Evolutionary conservation across 2,797 vertebrate genomes (phyloP).

Genomic region (Erpetoichthys calabaricus): DNA sequence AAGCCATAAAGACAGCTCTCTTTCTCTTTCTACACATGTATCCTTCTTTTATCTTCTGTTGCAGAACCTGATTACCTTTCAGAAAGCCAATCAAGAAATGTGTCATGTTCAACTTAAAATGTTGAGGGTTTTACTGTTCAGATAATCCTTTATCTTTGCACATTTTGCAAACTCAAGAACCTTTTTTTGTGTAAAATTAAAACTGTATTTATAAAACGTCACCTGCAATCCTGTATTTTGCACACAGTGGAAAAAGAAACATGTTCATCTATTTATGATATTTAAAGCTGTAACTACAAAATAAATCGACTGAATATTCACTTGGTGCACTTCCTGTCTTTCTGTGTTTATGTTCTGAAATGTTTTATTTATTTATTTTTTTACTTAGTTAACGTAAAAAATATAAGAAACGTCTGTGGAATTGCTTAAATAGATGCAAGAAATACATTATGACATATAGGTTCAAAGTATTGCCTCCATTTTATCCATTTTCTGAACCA

Average conservation of each 20-base stretch:
- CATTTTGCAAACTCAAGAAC: constrained; percentile 27
- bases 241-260: constrained; percentile 33
- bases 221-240: constrained; percentile 61
- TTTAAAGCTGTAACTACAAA: constrained; percentile 73
- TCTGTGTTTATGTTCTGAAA: constrained; percentile 44
- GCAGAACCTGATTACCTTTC: constrained; percentile 64
- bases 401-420: too few relatives aligned
- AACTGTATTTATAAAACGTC: constrained; percentile 45
- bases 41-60: constrained; percentile 62
- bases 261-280: constrained; percentile 70
- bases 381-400: too few relatives aligned
- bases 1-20: constrained; percentile 20
- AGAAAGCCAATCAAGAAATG: constrained; percentile 60
- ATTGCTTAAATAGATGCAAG: too few relatives aligned
- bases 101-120: constrained; percentile 50
- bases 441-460: too few relatives aligned
- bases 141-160: constrained; percentile 23
- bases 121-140: constrained; percentile 14
- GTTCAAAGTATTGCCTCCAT: too few relatives aligned
- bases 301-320: constrained; percentile 61
- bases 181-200: constrained; percentile 27
- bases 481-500: too few relatives aligned
- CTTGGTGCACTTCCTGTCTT: constrained; percentile 40
- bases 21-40: constrained; percentile 35
- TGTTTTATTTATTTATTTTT: not conserved